Percentiles rank a stretch among this genome's conserved stretches.
Evolutionary conservation across 2,797 vertebrate species (phyloP).

Genomic region (Eurystomus glaucurus): DNA sequence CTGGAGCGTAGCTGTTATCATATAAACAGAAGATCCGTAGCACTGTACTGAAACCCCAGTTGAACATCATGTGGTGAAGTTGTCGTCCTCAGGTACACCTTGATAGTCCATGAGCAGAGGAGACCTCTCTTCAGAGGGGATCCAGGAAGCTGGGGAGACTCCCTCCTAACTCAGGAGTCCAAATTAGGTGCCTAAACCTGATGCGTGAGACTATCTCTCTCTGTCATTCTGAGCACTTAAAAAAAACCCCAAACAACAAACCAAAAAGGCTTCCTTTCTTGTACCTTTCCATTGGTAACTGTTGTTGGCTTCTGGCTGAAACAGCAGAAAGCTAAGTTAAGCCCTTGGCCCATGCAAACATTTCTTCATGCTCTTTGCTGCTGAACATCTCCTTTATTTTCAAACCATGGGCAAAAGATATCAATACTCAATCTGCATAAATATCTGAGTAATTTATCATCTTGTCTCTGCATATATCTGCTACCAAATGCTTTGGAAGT

Average conservation of each 20-base stretch:
- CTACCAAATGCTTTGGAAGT: background rate
- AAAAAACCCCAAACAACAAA: background rate
- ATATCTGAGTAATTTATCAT: accelerated
- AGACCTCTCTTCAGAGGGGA: accelerated
- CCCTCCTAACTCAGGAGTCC: background rate
- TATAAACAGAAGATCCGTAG: background rate
- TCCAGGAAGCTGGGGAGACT: accelerated
- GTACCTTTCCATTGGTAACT: background rate
- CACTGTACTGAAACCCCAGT: background rate
- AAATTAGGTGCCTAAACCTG: background rate
- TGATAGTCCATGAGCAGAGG: accelerated
- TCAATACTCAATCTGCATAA: background rate
- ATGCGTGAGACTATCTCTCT: background rate
- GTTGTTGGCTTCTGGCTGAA: background rate
- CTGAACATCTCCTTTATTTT: background rate
- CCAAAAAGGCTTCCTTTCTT: background rate
- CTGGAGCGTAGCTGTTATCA: background rate
- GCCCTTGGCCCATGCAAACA: background rate
- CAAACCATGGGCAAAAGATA: background rate
- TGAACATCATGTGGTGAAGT: background rate
- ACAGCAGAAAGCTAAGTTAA: background rate
- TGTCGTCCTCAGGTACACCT: background rate
- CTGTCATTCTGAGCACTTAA: background rate
- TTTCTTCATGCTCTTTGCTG: background rate
- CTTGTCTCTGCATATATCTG: background rate